phyloP scores from a whole-genome alignment of 2,888 invertebrate genomes.

The Lypha dubia region DNA sequence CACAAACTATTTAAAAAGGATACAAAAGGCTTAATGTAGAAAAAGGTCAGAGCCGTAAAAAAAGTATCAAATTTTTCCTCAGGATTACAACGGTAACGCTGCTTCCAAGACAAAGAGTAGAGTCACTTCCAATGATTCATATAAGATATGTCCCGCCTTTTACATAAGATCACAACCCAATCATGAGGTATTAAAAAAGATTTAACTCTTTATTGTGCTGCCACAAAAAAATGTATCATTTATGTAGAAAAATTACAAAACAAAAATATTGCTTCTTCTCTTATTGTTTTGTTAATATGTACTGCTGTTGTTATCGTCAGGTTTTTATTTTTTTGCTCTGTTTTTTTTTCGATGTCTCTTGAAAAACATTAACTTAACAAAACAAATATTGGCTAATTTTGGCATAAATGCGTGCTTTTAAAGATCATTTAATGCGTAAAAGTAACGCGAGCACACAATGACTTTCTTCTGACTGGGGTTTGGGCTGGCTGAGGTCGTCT shows the following conservation, averaged over 20 bases:
- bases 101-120: no score
- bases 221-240: constrained; percentile 14
- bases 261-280: not conserved
- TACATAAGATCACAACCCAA: no score
- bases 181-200: constrained; percentile 1
- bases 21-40: no score
- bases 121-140: no score
- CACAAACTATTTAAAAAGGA: no score
- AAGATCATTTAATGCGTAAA: constrained; percentile 79
- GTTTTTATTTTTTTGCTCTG: not conserved
- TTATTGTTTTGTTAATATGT: constrained; percentile 27
- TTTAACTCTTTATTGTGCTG: constrained; percentile 8
- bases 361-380: constrained; percentile 55
- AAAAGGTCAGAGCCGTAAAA: no score
- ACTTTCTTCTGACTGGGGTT: constrained; percentile 63
- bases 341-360: not conserved
- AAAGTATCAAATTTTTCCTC: no score
- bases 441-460: constrained; percentile 73
- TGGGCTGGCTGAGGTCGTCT: constrained; percentile 57
- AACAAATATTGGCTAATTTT: constrained; percentile 74
- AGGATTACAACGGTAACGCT: no score
- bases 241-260: not conserved
- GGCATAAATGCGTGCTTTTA: constrained; percentile 78
- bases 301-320: constrained; percentile 3
- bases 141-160: no score